Conservation (phyloP, 2,113 vertebrate species). For the Microtus pennsylvanicus region DNA sequence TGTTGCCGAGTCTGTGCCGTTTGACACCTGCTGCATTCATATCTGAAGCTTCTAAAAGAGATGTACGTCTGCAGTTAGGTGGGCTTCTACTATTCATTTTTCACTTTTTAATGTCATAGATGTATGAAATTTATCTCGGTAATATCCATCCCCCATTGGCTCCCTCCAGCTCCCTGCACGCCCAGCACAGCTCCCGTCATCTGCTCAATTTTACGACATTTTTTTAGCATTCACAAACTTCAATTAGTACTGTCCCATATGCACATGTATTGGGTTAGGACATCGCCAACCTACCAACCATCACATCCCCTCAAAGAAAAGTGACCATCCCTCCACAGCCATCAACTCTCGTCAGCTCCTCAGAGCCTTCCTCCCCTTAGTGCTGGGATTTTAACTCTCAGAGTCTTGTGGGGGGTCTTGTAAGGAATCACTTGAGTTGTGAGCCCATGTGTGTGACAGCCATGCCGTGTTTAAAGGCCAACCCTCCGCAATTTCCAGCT, state of each 20-base stretch:
- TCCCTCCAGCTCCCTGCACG: background rate
- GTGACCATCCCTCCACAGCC: background rate
- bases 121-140: background rate
- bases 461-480: background rate
- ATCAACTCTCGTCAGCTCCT: too few species aligned
- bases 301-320: background rate
- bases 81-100: background rate
- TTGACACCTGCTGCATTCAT: background rate
- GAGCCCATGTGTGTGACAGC: background rate
- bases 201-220: background rate
- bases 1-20: background rate
- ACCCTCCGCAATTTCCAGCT: background rate
- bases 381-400: background rate
- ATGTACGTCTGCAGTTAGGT: background rate
- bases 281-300: background rate
- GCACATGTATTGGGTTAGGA: background rate
- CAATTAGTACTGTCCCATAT: background rate
- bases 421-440: too few species aligned
- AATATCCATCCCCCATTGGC: too few species aligned
- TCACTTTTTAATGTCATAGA: background rate
- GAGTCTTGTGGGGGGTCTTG: too few species aligned
- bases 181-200: too few species aligned
- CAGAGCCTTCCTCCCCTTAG: too few species aligned
- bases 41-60: slow-evolving; percentile 31
- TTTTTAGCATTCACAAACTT: background rate